Evolutionary conservation across 2,888 invertebrate genomes (phyloP), one percentile per base, ranked within the genome.

Genomic region (Saturnia japonica): DNA sequence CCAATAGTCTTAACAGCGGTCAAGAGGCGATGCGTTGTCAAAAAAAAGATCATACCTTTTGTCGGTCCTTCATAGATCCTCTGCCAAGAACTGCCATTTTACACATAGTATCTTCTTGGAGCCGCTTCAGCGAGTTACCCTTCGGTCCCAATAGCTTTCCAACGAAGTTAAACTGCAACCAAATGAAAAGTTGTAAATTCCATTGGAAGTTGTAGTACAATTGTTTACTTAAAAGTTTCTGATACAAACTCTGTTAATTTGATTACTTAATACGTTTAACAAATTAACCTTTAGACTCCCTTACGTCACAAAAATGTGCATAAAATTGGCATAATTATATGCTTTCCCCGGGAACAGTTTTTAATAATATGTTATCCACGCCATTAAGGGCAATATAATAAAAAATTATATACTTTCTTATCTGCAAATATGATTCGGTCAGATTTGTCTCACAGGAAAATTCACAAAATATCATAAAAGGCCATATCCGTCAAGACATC

Each of bases 21-120:
- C 19, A 51, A 51, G 28, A 28, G 57, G 14, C 12, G 28, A 14
- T 14, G 6, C 0, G 25, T 1, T 7, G 3, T 8, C 9, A 64
- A 51, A 68, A 11, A 68, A 57, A 57, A 57, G n/a, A 28, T 19
- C n/a, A 70, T 79, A 88, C 97, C 96, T 98, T 98, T 84, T 97
- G 96, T 80, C 98, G 96, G 87, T 99, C 98, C 88, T 98, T 96
- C 98, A 99, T 98, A 9, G 98, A 98, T 12, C 98, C 98, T 74
- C 97, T 95, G 9, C 99, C 99, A 40, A 99, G 95, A 16, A 99
- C 98, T 43, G 98, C 98, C 98, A 99, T 98, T 95, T 98, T 98
- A 86, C 98, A 98, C 96, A 98, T 97, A 16, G 98, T 98, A 89
- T 98, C 98, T 87, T 98, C 98, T 89, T 98, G 98, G 43, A 99